These are phyloP conservation scores for Conopomorpha cramerella DNA, from an alignment of 1,140 invertebrate genomes.

Conservation along the genomic window DNA sequence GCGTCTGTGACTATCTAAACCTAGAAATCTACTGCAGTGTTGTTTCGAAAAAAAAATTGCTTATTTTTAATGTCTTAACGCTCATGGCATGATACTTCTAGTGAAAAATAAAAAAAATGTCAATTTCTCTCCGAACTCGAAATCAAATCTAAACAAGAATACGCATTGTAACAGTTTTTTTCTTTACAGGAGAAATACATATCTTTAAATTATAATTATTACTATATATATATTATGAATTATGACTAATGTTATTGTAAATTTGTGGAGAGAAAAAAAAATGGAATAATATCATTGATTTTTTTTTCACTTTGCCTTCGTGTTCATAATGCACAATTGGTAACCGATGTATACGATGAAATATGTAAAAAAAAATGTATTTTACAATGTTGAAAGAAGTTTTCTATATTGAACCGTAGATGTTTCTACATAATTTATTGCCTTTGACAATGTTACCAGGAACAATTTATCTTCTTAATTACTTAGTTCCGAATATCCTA, in stretches of 20 bases:
- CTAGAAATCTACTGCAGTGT: slow-evolving; percentile 10
- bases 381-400: slow-evolving; percentile 57
- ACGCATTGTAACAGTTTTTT: slow-evolving; percentile 21
- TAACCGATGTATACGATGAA: slow-evolving; percentile 58
- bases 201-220: slow-evolving; percentile 49
- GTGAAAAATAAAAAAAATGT: too few species aligned
- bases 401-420: too few species aligned
- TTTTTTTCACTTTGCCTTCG: slow-evolving; percentile 53
- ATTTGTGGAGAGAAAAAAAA: too few species aligned
- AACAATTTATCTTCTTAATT: background rate
- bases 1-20: background rate
- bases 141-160: background rate
- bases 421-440: slow-evolving; percentile 31
- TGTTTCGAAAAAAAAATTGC: slow-evolving; percentile 19
- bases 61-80: slow-evolving; percentile 22
- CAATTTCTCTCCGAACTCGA: slow-evolving; percentile 24
- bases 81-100: slow-evolving; percentile 44
- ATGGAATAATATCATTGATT: too few species aligned
- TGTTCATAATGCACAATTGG: slow-evolving; percentile 58
- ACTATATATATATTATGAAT: slow-evolving; percentile 14
- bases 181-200: slow-evolving; percentile 53
- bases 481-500: background rate
- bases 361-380: slow-evolving; percentile 54
- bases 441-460: slow-evolving; percentile 19
- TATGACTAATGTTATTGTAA: slow-evolving; percentile 21